Evolutionary conservation across 2,113 vertebrate species (phyloP).

Genomic region (Sterrhoptilus dennistouni): DNA sequence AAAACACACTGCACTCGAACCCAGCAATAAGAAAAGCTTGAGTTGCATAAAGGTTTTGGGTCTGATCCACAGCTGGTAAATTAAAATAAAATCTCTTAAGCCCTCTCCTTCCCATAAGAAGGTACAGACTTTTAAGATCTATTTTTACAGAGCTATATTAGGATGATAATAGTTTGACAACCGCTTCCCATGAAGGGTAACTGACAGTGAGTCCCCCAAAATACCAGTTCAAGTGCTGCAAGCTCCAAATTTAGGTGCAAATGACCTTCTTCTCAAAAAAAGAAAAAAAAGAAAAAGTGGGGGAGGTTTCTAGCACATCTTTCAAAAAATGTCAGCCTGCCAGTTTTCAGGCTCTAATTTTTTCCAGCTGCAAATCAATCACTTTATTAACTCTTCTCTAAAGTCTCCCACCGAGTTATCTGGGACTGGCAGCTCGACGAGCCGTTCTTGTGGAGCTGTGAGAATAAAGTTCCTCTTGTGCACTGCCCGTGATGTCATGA

Average conservation of each 20-base stretch:
- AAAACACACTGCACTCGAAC: background rate
- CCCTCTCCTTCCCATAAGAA: background rate
- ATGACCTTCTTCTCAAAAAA: background rate
- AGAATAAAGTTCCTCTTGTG: conserved; percentile 87
- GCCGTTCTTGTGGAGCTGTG: conserved; percentile 37
- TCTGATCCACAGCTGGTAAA: conserved; percentile 10
- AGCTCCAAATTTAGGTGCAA: background rate
- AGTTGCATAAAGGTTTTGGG: background rate
- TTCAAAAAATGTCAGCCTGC: conserved; percentile 51
- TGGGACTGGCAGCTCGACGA: conserved; percentile 70
- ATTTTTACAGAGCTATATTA: background rate
- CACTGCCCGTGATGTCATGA: conserved; percentile 81
- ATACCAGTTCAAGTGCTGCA: background rate
- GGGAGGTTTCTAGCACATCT: background rate
- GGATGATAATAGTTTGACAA: background rate
- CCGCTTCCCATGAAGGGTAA: background rate
- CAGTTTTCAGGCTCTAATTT: conserved; percentile 68
- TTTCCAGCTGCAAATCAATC: conserved; percentile 83
- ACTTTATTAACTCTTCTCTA: conserved; percentile 74
- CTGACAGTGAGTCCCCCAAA: background rate
- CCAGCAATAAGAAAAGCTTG: conserved; percentile 3
- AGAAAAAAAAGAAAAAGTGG: background rate
- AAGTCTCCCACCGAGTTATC: conserved; percentile 68
- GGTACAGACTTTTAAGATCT: background rate
- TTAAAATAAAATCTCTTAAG: background rate